Evolutionary conservation across 2,888 invertebrate species (phyloP).

Genomic region (Brachyopa scutellaris): DNA sequence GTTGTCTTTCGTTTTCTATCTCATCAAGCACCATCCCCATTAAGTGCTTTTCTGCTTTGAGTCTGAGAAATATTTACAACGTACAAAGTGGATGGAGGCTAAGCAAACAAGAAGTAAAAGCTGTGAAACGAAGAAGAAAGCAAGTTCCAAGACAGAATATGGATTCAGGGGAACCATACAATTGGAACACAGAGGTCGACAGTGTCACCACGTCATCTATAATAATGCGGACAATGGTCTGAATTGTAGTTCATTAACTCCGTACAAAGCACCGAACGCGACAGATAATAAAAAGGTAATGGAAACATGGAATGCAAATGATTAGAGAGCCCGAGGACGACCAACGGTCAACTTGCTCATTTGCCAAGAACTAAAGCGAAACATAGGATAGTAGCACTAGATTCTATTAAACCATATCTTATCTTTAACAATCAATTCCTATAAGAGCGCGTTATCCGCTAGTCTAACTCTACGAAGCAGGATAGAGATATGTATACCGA

Average conservation of each 20-base stretch:
- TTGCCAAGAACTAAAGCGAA: background rate
- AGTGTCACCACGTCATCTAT: background rate
- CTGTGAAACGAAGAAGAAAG: constrained; percentile 3
- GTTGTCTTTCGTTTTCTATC: no score
- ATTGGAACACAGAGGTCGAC: constrained; percentile 3
- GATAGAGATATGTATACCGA: constrained; percentile 23
- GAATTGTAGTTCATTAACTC: constrained; percentile 30
- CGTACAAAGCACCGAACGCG: background rate
- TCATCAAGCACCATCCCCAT: no score
- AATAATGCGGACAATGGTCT: constrained; percentile 17
- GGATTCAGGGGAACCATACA: constrained; percentile 2
- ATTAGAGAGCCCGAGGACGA: background rate
- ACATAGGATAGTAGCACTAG: background rate
- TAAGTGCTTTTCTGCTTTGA: no score
- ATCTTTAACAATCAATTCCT: background rate
- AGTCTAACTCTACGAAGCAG: background rate
- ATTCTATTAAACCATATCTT: background rate
- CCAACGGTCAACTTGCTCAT: background rate
- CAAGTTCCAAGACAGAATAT: background rate
- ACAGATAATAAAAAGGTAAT: constrained; percentile 33
- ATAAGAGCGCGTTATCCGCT: background rate
- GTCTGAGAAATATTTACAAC: no score
- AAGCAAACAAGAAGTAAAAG: no score
- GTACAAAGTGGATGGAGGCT: no score
- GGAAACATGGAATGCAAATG: constrained; percentile 19